Evolutionary conservation across 2,888 invertebrate species (phyloP).

Genomic region (Eudemis profundana): DNA sequence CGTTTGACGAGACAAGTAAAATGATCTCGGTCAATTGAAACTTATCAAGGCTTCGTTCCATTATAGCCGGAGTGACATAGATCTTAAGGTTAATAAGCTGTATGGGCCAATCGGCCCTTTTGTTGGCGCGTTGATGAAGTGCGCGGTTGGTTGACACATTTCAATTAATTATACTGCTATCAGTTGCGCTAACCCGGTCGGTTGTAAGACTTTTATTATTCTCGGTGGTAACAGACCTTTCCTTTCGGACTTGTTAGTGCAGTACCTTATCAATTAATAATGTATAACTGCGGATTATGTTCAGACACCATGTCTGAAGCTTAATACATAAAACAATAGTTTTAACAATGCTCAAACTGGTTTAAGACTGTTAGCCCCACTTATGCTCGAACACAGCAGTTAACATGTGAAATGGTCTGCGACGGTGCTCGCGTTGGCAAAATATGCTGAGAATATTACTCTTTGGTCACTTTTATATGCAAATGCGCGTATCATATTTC

Average conservation of each 20-base stretch:
- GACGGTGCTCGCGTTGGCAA: conserved; percentile 24
- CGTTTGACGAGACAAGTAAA: conserved; percentile 59
- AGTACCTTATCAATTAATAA: not conserved
- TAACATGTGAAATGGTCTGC: conserved; percentile 31
- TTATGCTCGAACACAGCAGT: conserved; percentile 20
- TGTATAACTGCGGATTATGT: not conserved
- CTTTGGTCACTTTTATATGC: conserved; percentile 45
- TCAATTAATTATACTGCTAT: conserved; percentile 52
- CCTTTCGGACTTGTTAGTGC: not conserved
- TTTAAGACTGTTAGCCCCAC: conserved; percentile 14
- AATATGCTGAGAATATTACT: conserved; percentile 33
- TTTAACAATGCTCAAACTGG: not conserved
- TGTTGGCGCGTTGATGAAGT: conserved; percentile 66
- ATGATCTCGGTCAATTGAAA: conserved; percentile 74
- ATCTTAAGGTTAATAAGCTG: conserved; percentile 67
- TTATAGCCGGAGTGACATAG: conserved; percentile 72
- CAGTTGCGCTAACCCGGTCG: conserved; percentile 44
- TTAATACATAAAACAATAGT: not conserved
- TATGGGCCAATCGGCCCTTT: conserved; percentile 73
- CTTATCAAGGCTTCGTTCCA: conserved; percentile 75
- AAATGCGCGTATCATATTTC: conserved; percentile 48
- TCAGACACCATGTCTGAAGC: not conserved
- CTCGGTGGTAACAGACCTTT: not conserved
- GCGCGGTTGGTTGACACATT: conserved; percentile 54
- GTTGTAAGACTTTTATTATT: conserved; percentile 5